phyloP scores from a whole-genome alignment of 2,797 vertebrate genomes.

The Sus cebifrons region DNA sequence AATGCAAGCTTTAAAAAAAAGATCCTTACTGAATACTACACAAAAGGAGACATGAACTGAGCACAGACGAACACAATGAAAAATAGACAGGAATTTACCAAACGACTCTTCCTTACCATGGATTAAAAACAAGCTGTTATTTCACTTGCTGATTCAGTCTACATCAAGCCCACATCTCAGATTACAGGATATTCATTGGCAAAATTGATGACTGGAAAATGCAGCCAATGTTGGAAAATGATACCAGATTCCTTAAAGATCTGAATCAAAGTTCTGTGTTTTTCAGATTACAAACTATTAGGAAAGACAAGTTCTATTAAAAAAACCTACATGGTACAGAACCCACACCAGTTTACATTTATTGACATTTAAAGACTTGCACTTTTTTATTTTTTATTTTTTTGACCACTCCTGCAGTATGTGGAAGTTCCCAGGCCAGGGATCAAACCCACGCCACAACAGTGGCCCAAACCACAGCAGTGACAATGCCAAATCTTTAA shows the following conservation, averaged over 20 bases:
- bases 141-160: conserved; percentile 27
- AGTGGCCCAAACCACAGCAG: no score
- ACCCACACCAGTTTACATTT: not conserved
- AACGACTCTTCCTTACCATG: not conserved
- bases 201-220: not conserved
- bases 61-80: not conserved
- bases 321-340: not conserved
- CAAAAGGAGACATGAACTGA: not conserved
- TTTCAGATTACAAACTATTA: conserved; percentile 22
- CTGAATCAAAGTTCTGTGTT: conserved; percentile 30
- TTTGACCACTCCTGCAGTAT: no score
- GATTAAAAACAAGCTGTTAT: conserved; percentile 29
- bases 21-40: not conserved
- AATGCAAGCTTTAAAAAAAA: not conserved
- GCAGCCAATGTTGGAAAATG: not conserved
- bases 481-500: no score
- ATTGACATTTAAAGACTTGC: not conserved
- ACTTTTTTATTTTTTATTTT: no score
- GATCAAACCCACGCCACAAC: no score
- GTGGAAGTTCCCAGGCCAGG: no score
- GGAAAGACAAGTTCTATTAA: not conserved
- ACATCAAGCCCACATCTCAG: conserved; percentile 24
- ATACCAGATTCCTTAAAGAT: conserved; percentile 47
- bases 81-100: not conserved
- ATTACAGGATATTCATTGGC: not conserved